Percentiles rank a stretch among this genome's conserved stretches.
Evolutionary conservation across 2,888 invertebrate species (phyloP).

Genomic region (Miltochrista miniata): DNA sequence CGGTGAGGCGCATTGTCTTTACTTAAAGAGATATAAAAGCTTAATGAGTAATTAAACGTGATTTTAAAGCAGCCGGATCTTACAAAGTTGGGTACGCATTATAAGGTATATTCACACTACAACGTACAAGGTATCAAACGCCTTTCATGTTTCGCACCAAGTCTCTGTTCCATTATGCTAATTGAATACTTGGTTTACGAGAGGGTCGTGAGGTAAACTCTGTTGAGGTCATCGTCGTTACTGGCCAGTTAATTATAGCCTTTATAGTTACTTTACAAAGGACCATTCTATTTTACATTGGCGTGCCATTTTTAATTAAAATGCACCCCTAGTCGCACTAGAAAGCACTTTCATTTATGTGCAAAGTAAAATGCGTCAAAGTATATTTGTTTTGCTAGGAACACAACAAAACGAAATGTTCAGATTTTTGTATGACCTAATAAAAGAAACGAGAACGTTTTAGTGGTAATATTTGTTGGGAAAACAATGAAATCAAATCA

Average conservation of each 20-base stretch:
- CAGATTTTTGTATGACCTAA: no score
- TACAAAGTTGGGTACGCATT: neutral
- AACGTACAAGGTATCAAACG: constrained; percentile 19
- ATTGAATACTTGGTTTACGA: constrained; percentile 62
- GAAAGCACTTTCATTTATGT: constrained; percentile 20
- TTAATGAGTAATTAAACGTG: constrained; percentile 23
- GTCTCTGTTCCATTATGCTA: constrained; percentile 57
- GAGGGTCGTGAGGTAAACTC: constrained; percentile 49
- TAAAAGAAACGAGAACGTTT: no score
- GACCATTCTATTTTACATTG: constrained; percentile 54
- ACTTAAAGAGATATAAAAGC: constrained; percentile 21
- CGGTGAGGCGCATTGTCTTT: constrained; percentile 23
- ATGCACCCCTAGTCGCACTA: constrained; percentile 36
- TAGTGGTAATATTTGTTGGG: no score
- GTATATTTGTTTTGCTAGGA: constrained; percentile 11
- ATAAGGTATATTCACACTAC: constrained; percentile 2
- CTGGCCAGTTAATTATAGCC: constrained; percentile 55
- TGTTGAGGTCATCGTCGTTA: constrained; percentile 51
- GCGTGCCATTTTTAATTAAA: constrained; percentile 58
- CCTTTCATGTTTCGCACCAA: constrained; percentile 37
- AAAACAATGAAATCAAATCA: no score
- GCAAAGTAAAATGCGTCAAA: constrained; percentile 13
- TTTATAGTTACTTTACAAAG: constrained; percentile 51
- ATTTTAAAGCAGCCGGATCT: neutral
- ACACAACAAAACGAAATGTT: neutral